A percentile compares a stretch with the other conserved stretches of the same genome.
These are phyloP conservation scores for Sinosuthora webbiana DNA, from an alignment of 2,113 vertebrate genomes.

Conservation along the genomic window DNA sequence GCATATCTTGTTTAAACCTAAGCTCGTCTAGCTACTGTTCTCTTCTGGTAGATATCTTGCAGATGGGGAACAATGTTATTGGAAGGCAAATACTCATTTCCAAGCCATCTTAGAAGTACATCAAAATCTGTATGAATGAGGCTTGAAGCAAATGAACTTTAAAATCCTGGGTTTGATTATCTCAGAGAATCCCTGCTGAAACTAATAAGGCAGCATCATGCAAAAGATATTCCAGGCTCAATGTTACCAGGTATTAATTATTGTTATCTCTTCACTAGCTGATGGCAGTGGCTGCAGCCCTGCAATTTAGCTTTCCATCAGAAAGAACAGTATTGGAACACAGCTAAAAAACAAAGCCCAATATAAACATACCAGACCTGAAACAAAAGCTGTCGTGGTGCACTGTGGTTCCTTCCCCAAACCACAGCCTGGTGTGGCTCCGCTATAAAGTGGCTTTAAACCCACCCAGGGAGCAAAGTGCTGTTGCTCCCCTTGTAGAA, in stretches of 20 bases:
- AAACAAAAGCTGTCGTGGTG: background rate
- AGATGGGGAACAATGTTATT: background rate
- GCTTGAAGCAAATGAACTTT: background rate
- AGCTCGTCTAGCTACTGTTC: background rate
- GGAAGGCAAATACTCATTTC: background rate
- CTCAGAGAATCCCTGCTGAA: conserved; percentile 43
- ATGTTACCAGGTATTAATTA: conserved; percentile 44
- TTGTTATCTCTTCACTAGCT: conserved; percentile 20
- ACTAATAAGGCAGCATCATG: conserved; percentile 21
- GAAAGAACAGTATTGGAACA: background rate
- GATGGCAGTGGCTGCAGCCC: background rate
- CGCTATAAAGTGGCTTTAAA: background rate
- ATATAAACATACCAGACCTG: background rate
- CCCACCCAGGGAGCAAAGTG: background rate
- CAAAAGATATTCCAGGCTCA: background rate
- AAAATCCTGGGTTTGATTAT: conserved; percentile 29
- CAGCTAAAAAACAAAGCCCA: background rate
- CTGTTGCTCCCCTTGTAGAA: background rate
- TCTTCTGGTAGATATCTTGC: background rate
- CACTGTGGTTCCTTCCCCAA: background rate
- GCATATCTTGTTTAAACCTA: background rate
- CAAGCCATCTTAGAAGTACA: background rate
- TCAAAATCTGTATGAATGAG: background rate
- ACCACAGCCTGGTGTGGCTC: background rate
- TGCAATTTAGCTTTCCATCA: conserved; percentile 30